Evolutionary conservation across 2,888 invertebrate species (phyloP).

Genomic region (Eupithecia inturbata): DNA sequence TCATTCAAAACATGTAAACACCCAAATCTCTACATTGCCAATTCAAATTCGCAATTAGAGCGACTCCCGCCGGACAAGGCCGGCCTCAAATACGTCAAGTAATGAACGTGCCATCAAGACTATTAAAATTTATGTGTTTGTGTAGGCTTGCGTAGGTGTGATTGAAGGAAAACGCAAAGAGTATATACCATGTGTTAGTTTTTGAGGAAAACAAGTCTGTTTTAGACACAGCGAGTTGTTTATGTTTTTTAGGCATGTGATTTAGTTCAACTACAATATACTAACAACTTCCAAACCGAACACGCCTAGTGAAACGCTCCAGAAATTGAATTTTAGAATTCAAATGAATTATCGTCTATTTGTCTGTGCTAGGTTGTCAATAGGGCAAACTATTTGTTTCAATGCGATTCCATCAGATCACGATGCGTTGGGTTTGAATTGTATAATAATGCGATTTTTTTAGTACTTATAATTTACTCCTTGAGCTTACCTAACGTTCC

Average conservation of each 20-base stretch:
- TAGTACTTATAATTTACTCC: too few species aligned
- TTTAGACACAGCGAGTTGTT: conserved; percentile 3
- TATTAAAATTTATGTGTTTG: conserved; percentile 39
- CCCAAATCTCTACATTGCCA: neutral
- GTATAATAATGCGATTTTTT: too few species aligned
- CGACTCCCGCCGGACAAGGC: neutral
- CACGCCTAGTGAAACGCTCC: neutral
- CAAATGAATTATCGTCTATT: neutral
- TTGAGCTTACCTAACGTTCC: too few species aligned
- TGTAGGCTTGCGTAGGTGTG: conserved; percentile 26
- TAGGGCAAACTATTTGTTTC: neutral
- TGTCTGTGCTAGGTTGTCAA: neutral
- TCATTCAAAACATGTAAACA: conserved; percentile 1
- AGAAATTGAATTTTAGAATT: neutral
- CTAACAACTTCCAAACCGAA: neutral
- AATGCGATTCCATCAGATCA: neutral
- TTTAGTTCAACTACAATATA: neutral
- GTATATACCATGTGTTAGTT: conserved; percentile 10
- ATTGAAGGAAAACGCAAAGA: conserved; percentile 25
- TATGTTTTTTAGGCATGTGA: conserved; percentile 1
- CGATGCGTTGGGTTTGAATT: neutral
- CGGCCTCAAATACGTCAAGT: conserved; percentile 22
- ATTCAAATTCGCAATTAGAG: conserved; percentile 6
- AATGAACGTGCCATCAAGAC: conserved; percentile 34
- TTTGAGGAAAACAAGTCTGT: conserved; percentile 11